A percentile compares a stretch with the other conserved stretches of the same genome.
phyloP scores from a whole-genome alignment of 2,113 vertebrate genomes.

The Pelodiscus sinensis region DNA sequence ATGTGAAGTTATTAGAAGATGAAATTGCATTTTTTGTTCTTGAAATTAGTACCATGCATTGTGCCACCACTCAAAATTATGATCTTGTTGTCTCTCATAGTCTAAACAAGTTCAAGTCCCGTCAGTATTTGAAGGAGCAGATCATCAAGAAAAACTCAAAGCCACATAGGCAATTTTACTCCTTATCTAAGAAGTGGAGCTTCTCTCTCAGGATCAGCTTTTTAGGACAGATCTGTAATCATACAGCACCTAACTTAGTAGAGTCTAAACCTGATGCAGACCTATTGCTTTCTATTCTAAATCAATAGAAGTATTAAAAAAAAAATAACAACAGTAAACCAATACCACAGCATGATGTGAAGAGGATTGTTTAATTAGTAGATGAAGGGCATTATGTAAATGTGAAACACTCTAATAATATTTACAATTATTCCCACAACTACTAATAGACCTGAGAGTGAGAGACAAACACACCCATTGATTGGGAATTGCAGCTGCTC shows the following conservation, averaged over 20 bases:
- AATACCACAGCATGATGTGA: constrained; percentile 47
- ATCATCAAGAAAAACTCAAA: constrained; percentile 9
- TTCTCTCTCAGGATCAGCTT: constrained; percentile 43
- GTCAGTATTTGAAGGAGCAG: constrained; percentile 34
- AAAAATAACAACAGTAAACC: constrained; percentile 37
- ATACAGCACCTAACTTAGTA: constrained; percentile 41
- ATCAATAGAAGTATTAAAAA: constrained; percentile 54
- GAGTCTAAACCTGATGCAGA: background rate
- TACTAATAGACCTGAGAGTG: background rate
- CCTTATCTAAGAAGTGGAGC: background rate
- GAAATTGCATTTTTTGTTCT: background rate
- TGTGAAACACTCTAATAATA: background rate
- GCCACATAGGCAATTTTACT: constrained; percentile 13
- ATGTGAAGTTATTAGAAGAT: constrained; percentile 34
- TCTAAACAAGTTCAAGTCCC: background rate
- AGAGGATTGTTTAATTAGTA: constrained; percentile 52
- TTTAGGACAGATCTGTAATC: constrained; percentile 25
- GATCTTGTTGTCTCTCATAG: background rate
- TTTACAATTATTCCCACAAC: background rate
- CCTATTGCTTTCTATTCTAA: constrained; percentile 9
- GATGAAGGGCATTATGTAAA: constrained; percentile 24
- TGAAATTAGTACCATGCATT: background rate
- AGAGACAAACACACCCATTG: background rate
- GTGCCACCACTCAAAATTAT: constrained; percentile 17
- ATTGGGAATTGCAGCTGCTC: background rate